These are phyloP conservation scores for Pomacea canaliculata DNA, from an alignment of 2,888 invertebrate genomes.

Conservation along the genomic window DNA sequence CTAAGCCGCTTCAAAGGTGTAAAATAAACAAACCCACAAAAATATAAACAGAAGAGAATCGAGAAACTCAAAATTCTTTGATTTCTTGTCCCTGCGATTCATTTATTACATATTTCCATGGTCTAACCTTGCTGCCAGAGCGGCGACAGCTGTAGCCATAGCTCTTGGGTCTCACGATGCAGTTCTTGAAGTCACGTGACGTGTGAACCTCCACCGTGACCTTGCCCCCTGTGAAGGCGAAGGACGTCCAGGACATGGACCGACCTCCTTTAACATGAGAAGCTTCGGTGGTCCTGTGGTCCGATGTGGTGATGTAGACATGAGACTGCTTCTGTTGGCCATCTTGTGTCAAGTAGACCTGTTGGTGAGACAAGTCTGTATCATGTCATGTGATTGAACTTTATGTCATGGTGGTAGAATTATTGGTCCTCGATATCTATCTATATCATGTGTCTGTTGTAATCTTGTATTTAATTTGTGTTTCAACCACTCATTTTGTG, in stretches of 20 bases:
- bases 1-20: no score
- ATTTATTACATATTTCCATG: no score
- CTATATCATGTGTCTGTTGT: no score
- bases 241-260: constrained; percentile 34
- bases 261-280: constrained; percentile 12
- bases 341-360: not conserved
- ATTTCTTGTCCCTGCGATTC: no score
- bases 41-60: no score
- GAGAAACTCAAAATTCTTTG: no score
- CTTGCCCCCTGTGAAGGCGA: constrained; percentile 25
- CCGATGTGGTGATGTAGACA: constrained; percentile 22
- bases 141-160: constrained; percentile 25
- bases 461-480: no score
- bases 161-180: constrained; percentile 28
- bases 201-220: constrained; percentile 32
- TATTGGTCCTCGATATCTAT: no score
- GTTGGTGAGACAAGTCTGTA: not conserved
- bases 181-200: constrained; percentile 27
- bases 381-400: no score
- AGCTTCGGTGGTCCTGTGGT: constrained; percentile 15
- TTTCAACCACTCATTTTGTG: no score
- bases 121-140: constrained; percentile 16
- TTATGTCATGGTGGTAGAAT: no score
- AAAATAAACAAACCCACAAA: no score
- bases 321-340: constrained; percentile 7